Evolutionary conservation across 2,113 vertebrate genomes (phyloP), one percentile per base, ranked within the genome.

Genomic region (Columbina picui): DNA sequence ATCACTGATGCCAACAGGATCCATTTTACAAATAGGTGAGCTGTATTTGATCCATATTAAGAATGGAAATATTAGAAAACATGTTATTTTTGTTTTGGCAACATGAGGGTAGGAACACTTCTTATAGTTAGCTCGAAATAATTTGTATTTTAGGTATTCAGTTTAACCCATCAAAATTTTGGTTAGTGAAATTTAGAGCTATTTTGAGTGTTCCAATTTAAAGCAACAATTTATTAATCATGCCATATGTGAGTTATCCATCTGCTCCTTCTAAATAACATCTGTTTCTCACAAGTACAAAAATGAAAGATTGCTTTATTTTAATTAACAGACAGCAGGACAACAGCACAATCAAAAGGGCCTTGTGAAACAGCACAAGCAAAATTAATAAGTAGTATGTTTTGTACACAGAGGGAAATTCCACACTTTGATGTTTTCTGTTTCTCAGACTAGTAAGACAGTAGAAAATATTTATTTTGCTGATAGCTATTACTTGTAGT

Each of bases 191-290:
- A 96, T 81, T 87, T 18, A 76, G 39, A 87, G 74, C 55, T 94
- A 87, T 87, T 95, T 88, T 57, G 53, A 91, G 76, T n/a, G 26
- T 27, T 94, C 43, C 26, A 69, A 36, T 92, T 96, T 87, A 88
- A 94, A 86, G 69, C 67, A 92, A 68, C 61, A 74, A 27, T 92
- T 94, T 90, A 84, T 93, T 93, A 95, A 94, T 92, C 67, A 78
- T 32, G 49, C 79, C 68, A 49, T 90, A 93, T 84, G 80, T 18
- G 79, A 69, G 47, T 65, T 91, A 69, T 65, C 95, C 85, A 94
- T 97, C 96, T 97, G 93, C 78, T 96, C 59, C 82, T 93, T 75
- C 93, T 92, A 91, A 96, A 87, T 73, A 96, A 93, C 95, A 96
- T 93, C 94, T 97, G 94, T 63, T 97, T 95, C 83, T 92, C 55